Percentiles rank a stretch among this genome's conserved stretches.
These are phyloP conservation scores for Trichonephila clavipes DNA, from an alignment of 1,140 invertebrate species.

Conservation along the genomic window DNA sequence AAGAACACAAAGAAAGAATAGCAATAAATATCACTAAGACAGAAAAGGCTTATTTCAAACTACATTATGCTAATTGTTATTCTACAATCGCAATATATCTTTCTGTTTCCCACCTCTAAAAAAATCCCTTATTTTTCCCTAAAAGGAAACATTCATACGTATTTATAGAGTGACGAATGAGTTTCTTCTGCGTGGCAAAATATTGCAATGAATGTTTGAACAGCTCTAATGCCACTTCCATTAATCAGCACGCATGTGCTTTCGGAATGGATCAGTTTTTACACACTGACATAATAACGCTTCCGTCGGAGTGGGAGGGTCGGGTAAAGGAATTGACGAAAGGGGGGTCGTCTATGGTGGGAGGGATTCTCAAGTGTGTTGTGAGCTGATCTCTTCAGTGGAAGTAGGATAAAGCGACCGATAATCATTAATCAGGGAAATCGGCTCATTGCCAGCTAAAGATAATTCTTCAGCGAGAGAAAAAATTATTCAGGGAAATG, in stretches of 20 bases:
- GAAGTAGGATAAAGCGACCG: constrained; percentile 17
- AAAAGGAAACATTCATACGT: background rate
- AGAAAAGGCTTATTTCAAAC: background rate
- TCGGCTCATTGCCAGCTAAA: constrained; percentile 29
- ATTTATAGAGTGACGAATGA: constrained; percentile 27
- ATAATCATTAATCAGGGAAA: constrained; percentile 18
- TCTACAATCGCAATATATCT: background rate
- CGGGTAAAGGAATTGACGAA: background rate
- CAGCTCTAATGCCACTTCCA: background rate
- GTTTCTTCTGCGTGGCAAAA: constrained; percentile 6
- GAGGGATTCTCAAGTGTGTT: constrained; percentile 3
- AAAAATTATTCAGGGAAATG: constrained; percentile 2
- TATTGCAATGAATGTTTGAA: constrained; percentile 29
- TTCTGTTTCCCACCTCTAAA: background rate
- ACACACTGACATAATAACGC: constrained; percentile 30
- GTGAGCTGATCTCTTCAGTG: constrained; percentile 29
- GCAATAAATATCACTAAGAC: too few species aligned
- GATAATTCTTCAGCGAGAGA: background rate
- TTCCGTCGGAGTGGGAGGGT: background rate
- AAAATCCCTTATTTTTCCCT: background rate
- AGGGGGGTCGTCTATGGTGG: background rate
- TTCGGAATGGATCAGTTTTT: constrained; percentile 19
- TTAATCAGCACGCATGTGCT: constrained; percentile 2
- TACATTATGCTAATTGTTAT: constrained; percentile 7
- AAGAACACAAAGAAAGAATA: too few species aligned